Evolutionary conservation across 64 coral and sea anemone genomes (phyloP).

Genomic region (Stichodactyla mertensii): DNA sequence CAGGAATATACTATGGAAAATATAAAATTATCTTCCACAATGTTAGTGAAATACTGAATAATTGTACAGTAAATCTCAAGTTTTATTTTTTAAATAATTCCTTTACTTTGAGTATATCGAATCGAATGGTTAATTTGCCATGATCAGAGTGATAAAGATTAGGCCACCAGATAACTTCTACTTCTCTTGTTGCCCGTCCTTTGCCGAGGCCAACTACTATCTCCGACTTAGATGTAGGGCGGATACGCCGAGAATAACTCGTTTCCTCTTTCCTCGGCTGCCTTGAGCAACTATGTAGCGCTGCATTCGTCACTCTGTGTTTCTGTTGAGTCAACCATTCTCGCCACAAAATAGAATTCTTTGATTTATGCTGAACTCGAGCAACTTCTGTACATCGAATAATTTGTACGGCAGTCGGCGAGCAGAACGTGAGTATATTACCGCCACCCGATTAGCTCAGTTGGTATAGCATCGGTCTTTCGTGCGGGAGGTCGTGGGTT

Average conservation of each 20-base stretch:
- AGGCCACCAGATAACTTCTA: too few relatives aligned
- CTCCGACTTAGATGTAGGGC: conserved; percentile 15
- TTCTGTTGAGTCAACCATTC: not conserved
- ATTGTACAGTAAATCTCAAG: not conserved
- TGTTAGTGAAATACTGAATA: not conserved
- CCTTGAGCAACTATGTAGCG: not conserved
- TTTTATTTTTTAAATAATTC: not conserved
- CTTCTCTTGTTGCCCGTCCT: too few relatives aligned
- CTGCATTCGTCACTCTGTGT: conserved; percentile 4
- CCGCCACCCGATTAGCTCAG: too few relatives aligned
- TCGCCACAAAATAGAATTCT: conserved; percentile 18
- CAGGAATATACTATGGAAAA: not conserved
- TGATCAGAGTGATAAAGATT: too few relatives aligned
- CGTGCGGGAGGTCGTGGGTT: too few relatives aligned
- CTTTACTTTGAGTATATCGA: conserved; percentile 34
- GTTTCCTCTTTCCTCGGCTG: conserved; percentile 19
- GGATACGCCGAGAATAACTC: not conserved
- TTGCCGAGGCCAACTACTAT: not conserved
- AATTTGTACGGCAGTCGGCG: conserved; percentile 18
- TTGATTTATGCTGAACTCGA: conserved; percentile 20
- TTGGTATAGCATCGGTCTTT: too few relatives aligned
- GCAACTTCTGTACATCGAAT: conserved; percentile 5
- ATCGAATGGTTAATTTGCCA: too few relatives aligned
- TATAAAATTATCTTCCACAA: not conserved
- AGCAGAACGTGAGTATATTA: not conserved